Percentiles rank a stretch among this genome's conserved stretches.
Evolutionary conservation across 2,888 invertebrate genomes (phyloP).

Genomic region (Noctua janthina): DNA sequence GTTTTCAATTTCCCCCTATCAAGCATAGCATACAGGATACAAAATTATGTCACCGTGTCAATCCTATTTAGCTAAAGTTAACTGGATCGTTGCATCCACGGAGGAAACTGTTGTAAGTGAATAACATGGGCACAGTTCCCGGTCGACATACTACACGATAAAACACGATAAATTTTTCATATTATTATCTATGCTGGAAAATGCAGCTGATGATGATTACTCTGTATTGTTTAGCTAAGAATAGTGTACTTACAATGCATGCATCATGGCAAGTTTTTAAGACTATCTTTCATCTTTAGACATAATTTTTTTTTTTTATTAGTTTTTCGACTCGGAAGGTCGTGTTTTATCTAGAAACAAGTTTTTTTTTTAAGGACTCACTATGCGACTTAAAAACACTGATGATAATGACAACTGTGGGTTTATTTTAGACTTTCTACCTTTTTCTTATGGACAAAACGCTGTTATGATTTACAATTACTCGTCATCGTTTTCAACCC

Average conservation of each 20-base stretch:
- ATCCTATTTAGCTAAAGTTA: slow-evolving; percentile 30
- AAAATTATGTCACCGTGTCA: slow-evolving; percentile 20
- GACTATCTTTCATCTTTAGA: background rate
- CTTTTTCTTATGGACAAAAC: background rate
- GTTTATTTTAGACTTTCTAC: background rate
- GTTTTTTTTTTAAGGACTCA: background rate
- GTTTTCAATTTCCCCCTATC: background rate
- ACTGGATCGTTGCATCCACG: slow-evolving; percentile 22
- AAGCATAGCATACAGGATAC: background rate
- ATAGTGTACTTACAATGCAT: background rate
- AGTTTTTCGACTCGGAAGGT: background rate
- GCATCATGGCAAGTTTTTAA: background rate
- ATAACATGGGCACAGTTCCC: background rate
- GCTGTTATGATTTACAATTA: background rate
- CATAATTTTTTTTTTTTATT: too few species aligned
- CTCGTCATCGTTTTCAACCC: background rate
- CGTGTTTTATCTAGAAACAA: background rate
- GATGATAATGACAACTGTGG: background rate
- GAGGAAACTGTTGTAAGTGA: background rate
- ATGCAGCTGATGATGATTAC: background rate
- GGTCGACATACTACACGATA: background rate
- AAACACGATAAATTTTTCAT: background rate
- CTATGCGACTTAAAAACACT: too few species aligned
- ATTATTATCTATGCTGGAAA: background rate
- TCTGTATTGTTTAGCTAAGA: background rate